These are phyloP conservation scores for Parasteatoda lunata DNA, from an alignment of 2,888 invertebrate genomes.

Conservation along the genomic window DNA sequence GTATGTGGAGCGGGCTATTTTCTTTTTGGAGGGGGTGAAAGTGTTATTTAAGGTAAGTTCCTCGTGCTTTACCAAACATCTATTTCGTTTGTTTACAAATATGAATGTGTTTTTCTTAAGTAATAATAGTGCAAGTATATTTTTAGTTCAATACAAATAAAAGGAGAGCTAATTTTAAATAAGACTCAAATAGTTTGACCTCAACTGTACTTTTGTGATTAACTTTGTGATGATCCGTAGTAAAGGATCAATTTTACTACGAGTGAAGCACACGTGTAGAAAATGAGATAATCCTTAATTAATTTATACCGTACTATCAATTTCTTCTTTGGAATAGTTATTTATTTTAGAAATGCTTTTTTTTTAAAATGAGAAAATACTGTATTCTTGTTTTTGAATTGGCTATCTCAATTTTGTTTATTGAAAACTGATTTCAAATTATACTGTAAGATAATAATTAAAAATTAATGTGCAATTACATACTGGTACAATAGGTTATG, in stretches of 20 bases:
- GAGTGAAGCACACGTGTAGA: background rate
- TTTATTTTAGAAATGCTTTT: no score
- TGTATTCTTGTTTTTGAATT: no score
- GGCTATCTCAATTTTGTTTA: no score
- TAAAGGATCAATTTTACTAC: background rate
- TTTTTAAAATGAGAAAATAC: no score
- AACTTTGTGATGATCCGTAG: background rate
- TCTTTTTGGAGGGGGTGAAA: conserved; percentile 33
- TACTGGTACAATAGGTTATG: no score
- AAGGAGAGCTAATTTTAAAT: background rate
- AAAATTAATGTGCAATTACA: no score
- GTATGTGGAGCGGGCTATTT: conserved; percentile 51
- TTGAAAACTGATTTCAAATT: no score
- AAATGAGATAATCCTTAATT: background rate
- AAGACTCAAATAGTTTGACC: background rate
- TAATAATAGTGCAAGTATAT: background rate
- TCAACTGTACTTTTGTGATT: background rate
- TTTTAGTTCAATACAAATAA: background rate
- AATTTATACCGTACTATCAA: background rate
- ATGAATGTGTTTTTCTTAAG: background rate
- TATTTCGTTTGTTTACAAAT: conserved; percentile 11
- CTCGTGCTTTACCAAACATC: conserved; percentile 7
- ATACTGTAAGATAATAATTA: no score
- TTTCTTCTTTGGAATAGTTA: background rate
- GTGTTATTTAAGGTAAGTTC: conserved; percentile 48